These are phyloP conservation scores for Brachyistius frenatus DNA, from an alignment of 2,113 vertebrate genomes.

Conservation along the genomic window DNA sequence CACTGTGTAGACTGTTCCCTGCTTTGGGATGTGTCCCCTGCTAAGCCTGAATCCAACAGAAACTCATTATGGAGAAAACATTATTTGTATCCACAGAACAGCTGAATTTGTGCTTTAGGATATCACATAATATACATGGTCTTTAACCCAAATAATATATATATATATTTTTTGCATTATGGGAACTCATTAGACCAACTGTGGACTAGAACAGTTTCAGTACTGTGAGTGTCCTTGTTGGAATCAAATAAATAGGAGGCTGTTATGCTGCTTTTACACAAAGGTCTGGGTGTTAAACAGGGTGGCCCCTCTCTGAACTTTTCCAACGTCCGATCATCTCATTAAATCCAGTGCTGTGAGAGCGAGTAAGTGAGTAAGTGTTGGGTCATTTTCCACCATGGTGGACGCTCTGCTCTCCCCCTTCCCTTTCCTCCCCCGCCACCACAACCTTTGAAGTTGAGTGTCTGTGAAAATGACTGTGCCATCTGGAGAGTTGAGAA, in stretches of 20 bases:
- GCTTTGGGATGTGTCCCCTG: neutral
- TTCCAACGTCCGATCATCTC: slow-evolving; percentile 13
- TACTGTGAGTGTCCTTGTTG: too few relatives aligned
- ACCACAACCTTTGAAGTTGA: slow-evolving; percentile 66
- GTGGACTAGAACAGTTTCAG: too few relatives aligned
- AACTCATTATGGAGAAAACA: neutral
- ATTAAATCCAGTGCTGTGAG: slow-evolving; percentile 18
- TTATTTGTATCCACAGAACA: neutral
- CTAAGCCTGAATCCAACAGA: neutral
- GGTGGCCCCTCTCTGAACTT: neutral
- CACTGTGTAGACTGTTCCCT: neutral
- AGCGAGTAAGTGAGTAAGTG: slow-evolving; percentile 14
- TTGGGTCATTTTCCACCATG: slow-evolving; percentile 14
- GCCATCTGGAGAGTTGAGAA: slow-evolving; percentile 74
- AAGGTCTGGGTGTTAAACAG: slow-evolving; percentile 16
- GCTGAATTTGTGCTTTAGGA: too few relatives aligned
- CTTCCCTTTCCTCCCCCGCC: neutral
- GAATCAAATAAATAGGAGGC: too few relatives aligned
- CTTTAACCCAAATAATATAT: too few relatives aligned
- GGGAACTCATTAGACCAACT: too few relatives aligned
- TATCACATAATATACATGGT: too few relatives aligned
- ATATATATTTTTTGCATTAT: too few relatives aligned
- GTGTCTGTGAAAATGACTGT: slow-evolving; percentile 62
- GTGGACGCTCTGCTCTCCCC: slow-evolving; percentile 41
- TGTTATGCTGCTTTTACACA: neutral